Conservation (phyloP, 2,797 vertebrate genomes). For the Sternarchorhynchus goeldii region DNA sequence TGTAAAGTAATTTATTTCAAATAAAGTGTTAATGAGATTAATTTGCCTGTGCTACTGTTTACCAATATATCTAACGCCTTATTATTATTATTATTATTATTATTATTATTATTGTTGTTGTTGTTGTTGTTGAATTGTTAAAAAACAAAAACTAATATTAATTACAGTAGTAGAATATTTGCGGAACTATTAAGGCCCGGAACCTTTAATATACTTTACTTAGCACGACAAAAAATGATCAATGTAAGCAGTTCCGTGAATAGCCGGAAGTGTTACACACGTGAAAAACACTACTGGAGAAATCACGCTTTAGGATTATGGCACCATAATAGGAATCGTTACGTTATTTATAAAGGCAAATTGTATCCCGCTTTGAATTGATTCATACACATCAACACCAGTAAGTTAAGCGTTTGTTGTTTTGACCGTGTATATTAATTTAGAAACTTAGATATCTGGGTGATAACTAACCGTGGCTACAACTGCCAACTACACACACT, state of each 20-base stretch:
- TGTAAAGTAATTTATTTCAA: constrained; percentile 51
- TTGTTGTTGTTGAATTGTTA: not conserved
- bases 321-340: not conserved
- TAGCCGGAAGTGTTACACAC: constrained; percentile 36
- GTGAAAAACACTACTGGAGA: constrained; percentile 41
- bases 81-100: not conserved
- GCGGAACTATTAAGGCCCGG: constrained; percentile 11
- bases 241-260: constrained; percentile 5
- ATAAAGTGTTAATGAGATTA: constrained; percentile 47
- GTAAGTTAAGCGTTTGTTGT: constrained; percentile 10
- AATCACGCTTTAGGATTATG: constrained; percentile 3
- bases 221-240: not conserved
- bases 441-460: not conserved
- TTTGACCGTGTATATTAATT: not conserved
- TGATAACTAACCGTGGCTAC: no score
- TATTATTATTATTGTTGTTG: not conserved
- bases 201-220: not conserved
- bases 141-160: not conserved
- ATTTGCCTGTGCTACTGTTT: not conserved
- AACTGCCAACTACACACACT: no score
- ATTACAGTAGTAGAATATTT: not conserved
- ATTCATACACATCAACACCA: not conserved
- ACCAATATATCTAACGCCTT: not conserved
- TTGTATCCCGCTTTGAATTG: not conserved
- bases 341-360: not conserved